Conservation (phyloP, 64 coral and sea anemone genomes). For the Orbicella faveolata region DNA sequence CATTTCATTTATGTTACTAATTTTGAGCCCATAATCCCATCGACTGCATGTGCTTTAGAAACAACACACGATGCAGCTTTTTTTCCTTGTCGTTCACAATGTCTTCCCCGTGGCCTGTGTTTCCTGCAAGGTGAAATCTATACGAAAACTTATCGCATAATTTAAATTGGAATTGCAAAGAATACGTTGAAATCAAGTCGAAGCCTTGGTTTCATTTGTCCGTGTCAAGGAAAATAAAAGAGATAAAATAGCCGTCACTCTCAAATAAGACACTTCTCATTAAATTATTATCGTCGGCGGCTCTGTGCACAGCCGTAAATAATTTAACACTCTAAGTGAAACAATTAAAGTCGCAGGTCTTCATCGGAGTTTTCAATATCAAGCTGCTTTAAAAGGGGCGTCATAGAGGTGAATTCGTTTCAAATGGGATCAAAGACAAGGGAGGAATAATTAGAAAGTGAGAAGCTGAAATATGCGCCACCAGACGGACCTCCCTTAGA, state of each 20-base stretch:
- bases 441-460: background rate
- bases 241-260: background rate
- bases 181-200: background rate
- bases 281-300: background rate
- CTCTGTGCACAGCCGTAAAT: background rate
- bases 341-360: background rate
- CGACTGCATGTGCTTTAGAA: background rate
- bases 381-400: background rate
- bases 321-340: background rate
- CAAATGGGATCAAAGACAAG: background rate
- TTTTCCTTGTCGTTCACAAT: background rate
- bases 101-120: background rate
- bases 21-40: background rate
- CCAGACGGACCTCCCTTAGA: too few species aligned
- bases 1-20: constrained; percentile 19
- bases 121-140: background rate
- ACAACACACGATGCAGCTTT: background rate
- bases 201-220: background rate
- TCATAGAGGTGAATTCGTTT: background rate
- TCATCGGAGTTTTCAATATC: background rate
- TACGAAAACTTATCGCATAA: background rate
- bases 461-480: background rate
- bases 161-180: background rate
- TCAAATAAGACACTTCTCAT: background rate
- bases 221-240: background rate